Evolutionary conservation across 2,797 vertebrate genomes (phyloP), one percentile per base, ranked within the genome.

Genomic region (Phoebastria nigripes): DNA sequence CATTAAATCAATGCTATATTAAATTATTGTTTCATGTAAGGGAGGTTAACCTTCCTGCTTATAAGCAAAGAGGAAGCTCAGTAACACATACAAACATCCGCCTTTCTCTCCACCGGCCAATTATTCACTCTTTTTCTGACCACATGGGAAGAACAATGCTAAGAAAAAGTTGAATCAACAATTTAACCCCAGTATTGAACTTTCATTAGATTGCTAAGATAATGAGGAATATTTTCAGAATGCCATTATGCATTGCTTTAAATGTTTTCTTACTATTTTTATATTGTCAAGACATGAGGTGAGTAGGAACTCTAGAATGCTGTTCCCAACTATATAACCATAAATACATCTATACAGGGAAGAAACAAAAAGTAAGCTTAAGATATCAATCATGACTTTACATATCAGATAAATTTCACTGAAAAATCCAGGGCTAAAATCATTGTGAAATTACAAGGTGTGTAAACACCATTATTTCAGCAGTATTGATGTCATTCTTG

Each of bases 281-380:
- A 3, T 59, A 17, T 33, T 59, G 14, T 35, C 41, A 51, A 46
- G 20, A 47, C 3, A 18, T n/a, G 28, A 86, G 11, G 6, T 35
- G 4, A 1, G 4, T 26, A 71, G 18, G 71, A 79, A 41, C 1
- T 63, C 8, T 18, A 31, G 14, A 79, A 84, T 65, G 6, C 12
- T 72, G 2, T 39, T 76, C 13, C 15, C 12, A 33, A 5, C 8
- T 37, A 11, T 5, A 39, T 24, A 67, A 21, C 6, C 7, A 28
- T 54, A 74, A 65, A 72, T 22, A 25, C 2, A 39, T 28, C 24
- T 10, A 20, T 14, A 17, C 0, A 33, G 1, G 5, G 5, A 24
- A 46, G 18, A 87, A 90, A 33, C 3, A 83, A 77, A 85, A 62
- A 37, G 5, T 31, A 18, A 8, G 8, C 6, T 86, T 63, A 66